Evolutionary conservation across 2,888 invertebrate species (phyloP), one percentile per base, ranked within the genome.

Genomic region (Athalia circularis): DNA sequence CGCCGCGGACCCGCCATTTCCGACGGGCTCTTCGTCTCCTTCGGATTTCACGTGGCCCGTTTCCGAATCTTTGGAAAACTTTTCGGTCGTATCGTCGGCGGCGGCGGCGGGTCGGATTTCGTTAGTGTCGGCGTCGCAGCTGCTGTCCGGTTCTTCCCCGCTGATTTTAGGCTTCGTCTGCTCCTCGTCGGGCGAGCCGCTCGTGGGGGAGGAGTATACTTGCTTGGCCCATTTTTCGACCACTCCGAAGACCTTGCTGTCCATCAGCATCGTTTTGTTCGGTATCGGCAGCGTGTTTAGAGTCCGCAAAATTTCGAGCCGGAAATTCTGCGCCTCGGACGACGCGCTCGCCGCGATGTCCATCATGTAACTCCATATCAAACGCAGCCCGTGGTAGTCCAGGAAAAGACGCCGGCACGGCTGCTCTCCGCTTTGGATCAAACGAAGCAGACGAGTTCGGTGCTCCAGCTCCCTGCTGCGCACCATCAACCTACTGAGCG

Each of bases 341-440:
- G 91, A 92, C 84, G 92, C 91, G 77, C 91, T 90, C 0, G 91
- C 86, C 29, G 93, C 92, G 0, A 94, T 93, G 86, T 97, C 96
- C 79, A 94, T 94, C 94, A 98, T 97, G 95, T 99, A 99, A 48
- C 96, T 97, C 92, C 98, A 97, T 79, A 99, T 92, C 77, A 99
- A 91, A 5, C 96, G 92, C 77, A 99, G 92, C 0, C 99, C 99
- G 86, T 98, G 97, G 91, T 98, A 98, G 91, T 97, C 97, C 77
- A 97, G 93, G 91, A 99, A 98, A 80, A 98, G 92, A 13, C 97
- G 92, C 8, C 96, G 93, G 87, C 97, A 97, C 0, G 97, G 95
- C 85, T 95, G 91, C 88, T 96, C 96, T 0, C 96, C 96, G 80
- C 93, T 94, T 79, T 96, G 93, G 79, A 99, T 92, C 59, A 98